Evolutionary conservation across 2,888 invertebrate genomes (phyloP), one percentile per base, ranked within the genome.

Genomic region (Orthosia gracilis): DNA sequence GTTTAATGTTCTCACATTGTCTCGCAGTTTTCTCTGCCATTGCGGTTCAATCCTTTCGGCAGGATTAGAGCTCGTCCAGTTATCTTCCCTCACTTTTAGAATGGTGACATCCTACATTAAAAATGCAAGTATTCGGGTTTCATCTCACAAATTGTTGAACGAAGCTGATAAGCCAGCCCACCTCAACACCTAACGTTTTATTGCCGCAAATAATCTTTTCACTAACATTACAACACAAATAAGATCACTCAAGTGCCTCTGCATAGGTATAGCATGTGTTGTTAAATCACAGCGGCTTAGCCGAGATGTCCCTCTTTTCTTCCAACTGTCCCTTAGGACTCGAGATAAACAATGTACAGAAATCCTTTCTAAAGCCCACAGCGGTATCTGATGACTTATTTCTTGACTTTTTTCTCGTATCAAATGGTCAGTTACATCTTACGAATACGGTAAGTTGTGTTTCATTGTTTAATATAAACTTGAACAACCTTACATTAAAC

Each of bases 281-380:
- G 80, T 83, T 83, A 89, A 86, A 85, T 87, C 87, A 89, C 77
- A 69, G 59, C 65, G 86, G 89, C 85, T 89, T 89, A 89, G 87
- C 82, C 80, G 85, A 90, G 88, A 90, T 90, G 89, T 87, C 86
- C 89, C 89, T 87, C 85, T 89, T 88, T 90, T 85, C 89, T 86
- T 88, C 89, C 88, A 91, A 89, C 87, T 89, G 90, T 92, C 93
- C 93, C 93, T 89, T 83, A 91, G 90, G 92, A 91, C 86, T 86
- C 72, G 82, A 92, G 92, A 94, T 92, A 94, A 93, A 93, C 91
- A 92, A 92, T 91, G 90, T 90, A 90, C 85, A 85, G 82, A 88
- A 89, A 91, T 91, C 90, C 88, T 85, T 87, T 78, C 78, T 67
- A 83, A 88, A 91, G 85, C 89, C 87, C 86, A 88, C 87, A 85